Evolutionary conservation across 2,888 invertebrate species (phyloP), one percentile per base, ranked within the genome.

Genomic region (Thereva nobilitata): DNA sequence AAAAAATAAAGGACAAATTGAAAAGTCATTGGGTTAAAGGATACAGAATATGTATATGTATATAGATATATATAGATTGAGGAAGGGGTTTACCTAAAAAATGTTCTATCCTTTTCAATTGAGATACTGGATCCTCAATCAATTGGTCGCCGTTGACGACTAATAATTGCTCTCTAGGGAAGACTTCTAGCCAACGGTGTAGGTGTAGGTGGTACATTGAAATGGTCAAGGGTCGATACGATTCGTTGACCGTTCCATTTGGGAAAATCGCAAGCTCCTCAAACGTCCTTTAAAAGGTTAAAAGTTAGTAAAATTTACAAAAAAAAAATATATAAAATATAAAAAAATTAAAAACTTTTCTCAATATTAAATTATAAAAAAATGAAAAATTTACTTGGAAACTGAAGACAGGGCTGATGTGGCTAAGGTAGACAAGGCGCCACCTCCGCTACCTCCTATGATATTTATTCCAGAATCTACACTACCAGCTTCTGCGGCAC

Each of bases 141-240:
- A 97, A 86, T 72, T 89, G 87, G 81, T 97, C 96, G 3, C 97
- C 97, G 79, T 97, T 96, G 55, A 99, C 95, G 64, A 99, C 88
- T 74, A 97, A 88, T 73, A 99, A 89, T 78, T 98, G 96, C 64
- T 92, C 89, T 57, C 93, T 85, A 0, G 93, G 88, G 83, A 99
- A 99, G 72, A 92, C 91, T 80, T 94, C 91, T 70, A 98, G 84
- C 98, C 98, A 98, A 59, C 87, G 85, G 72, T 92, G 90, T 75
- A 98, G 86, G 82, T 95, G 96, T 72, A 92, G 87, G 80, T 93
- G 92, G 82, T 97, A 97, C 76, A 95, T 86, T 41, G 95, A 95
- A 78, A 95, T 92, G 67, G 92, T 89, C 74, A 93, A 86, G 10
- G 93, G 93, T 72, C 89, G 80, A 82, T 93, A 93, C 69, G 89